These are phyloP conservation scores for Tribolium castaneum DNA, from an alignment of 1,140 invertebrate species.

Conservation along the genomic window DNA sequence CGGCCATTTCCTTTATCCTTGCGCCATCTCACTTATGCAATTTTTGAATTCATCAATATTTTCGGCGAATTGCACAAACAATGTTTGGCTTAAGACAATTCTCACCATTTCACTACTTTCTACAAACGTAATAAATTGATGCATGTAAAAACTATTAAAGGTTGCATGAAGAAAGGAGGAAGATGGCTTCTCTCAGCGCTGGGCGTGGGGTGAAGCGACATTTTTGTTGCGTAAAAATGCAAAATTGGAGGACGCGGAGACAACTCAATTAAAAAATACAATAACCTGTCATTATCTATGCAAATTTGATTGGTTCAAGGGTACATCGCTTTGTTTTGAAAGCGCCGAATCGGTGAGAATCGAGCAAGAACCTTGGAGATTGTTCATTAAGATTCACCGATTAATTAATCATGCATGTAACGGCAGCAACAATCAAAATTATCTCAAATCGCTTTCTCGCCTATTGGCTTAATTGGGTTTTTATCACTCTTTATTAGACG, in stretches of 20 bases:
- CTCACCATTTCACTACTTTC: slow-evolving; percentile 33
- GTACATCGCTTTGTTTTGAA: slow-evolving; percentile 10
- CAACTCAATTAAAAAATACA: slow-evolving; percentile 1
- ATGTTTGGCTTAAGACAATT: slow-evolving; percentile 3
- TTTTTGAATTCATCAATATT: slow-evolving; percentile 12
- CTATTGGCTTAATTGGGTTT: background rate
- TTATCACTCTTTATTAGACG: background rate
- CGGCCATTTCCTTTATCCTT: background rate
- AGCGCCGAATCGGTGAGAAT: slow-evolving; percentile 13
- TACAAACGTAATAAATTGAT: slow-evolving; percentile 26
- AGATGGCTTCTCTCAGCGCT: background rate
- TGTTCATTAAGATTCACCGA: slow-evolving; percentile 10
- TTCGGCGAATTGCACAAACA: slow-evolving; percentile 2
- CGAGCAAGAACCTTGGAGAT: background rate
- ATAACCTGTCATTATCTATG: slow-evolving; percentile 17
- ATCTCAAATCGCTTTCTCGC: background rate
- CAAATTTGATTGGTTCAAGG: slow-evolving; percentile 14
- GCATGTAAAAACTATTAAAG: slow-evolving; percentile 13
- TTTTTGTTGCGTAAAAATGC: background rate
- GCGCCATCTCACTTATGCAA: background rate
- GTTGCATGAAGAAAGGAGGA: slow-evolving; percentile 9
- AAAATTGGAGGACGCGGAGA: background rate
- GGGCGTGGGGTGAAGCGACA: background rate
- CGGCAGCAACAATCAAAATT: background rate
- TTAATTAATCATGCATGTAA: slow-evolving; percentile 15